Evolutionary conservation across 2,797 vertebrate species (phyloP).

Genomic region (Micrastur ruficollis): DNA sequence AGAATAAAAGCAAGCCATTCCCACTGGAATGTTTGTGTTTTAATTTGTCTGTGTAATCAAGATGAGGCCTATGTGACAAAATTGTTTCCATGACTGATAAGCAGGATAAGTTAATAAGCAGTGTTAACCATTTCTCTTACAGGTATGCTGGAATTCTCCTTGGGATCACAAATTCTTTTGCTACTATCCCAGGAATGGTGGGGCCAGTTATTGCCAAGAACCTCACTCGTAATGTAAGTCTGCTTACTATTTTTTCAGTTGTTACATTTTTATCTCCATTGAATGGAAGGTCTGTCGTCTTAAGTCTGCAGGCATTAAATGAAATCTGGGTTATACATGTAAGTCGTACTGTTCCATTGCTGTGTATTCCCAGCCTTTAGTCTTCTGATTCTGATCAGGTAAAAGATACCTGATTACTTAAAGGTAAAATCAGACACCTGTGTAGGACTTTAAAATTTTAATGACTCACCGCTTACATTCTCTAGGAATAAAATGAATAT

Average conservation of each 20-base stretch:
- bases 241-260: not conserved
- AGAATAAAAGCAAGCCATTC: not conserved
- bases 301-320: not conserved
- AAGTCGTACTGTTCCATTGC: not conserved
- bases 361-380: not conserved
- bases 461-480: not conserved
- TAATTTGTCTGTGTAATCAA: not conserved
- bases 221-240: slow-evolving; percentile 88
- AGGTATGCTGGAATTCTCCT: slow-evolving; percentile 96
- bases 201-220: slow-evolving; percentile 90
- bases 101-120: not conserved
- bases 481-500: not conserved
- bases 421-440: not conserved
- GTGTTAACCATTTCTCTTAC: not conserved
- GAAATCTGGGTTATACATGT: not conserved
- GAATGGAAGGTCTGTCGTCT: not conserved
- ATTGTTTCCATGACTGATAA: not conserved
- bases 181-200: slow-evolving; percentile 95
- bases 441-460: not conserved
- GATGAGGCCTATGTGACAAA: not conserved
- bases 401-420: not conserved
- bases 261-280: not conserved
- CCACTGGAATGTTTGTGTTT: not conserved
- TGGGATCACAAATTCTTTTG: slow-evolving; percentile 98
- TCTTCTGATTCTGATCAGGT: not conserved